Evolutionary conservation across 1,140 invertebrate genomes (phyloP).

Genomic region (Arion vulgaris): DNA sequence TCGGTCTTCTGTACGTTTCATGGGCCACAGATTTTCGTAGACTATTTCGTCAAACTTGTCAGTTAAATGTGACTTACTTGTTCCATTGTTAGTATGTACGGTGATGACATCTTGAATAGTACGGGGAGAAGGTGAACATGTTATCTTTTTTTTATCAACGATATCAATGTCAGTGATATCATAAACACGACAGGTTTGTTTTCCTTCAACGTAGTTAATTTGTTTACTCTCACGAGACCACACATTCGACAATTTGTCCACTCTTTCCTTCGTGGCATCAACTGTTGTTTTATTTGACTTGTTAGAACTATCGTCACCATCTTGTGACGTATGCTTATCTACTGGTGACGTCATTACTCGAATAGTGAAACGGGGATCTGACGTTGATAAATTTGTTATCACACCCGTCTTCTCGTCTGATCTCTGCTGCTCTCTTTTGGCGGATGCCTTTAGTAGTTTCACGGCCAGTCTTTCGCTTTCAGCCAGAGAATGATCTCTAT

Average conservation of each 20-base stretch:
- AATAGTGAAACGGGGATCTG: conserved; percentile 16
- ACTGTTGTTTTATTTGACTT: not conserved
- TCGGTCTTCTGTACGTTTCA: not conserved
- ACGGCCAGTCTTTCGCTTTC: not conserved
- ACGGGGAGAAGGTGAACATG: not conserved
- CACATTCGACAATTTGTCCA: not conserved
- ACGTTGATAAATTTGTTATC: not conserved
- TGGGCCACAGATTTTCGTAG: conserved; percentile 30
- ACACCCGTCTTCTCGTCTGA: not conserved
- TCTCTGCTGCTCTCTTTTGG: not conserved
- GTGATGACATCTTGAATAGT: not conserved
- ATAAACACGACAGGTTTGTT: not conserved
- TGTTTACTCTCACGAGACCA: not conserved
- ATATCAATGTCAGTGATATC: not conserved
- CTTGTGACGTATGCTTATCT: not conserved
- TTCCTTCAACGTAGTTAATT: not conserved
- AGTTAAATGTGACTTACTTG: not conserved
- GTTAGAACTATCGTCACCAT: not conserved
- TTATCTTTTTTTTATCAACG: not conserved
- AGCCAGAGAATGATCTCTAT: not conserved
- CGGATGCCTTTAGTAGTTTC: conserved; percentile 1
- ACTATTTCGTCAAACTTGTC: not conserved
- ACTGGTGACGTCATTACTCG: conserved; percentile 6
- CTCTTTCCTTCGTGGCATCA: not conserved
- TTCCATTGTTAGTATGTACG: not conserved